Evolutionary conservation across 1,140 invertebrate genomes (phyloP).

Genomic region (Hylaeus volcanicus): DNA sequence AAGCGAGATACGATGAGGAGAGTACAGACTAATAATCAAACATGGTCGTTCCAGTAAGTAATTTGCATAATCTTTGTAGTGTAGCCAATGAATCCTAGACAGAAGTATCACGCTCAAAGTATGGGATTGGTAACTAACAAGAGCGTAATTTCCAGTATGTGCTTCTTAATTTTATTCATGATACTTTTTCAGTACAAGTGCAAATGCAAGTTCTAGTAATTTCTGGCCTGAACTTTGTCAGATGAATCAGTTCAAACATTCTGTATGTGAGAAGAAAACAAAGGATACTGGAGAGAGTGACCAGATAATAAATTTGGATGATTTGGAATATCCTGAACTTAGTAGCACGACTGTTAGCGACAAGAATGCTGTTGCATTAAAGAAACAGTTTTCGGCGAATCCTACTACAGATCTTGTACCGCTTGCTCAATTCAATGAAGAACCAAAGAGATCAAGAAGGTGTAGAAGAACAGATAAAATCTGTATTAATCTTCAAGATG

Average conservation of each 20-base stretch:
- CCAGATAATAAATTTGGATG: neutral
- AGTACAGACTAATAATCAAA: neutral
- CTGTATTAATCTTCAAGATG: conserved; percentile 45
- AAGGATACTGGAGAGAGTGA: neutral
- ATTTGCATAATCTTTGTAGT: neutral
- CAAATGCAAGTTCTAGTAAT: neutral
- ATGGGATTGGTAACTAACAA: neutral
- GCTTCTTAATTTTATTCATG: neutral
- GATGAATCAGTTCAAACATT: conserved; percentile 1
- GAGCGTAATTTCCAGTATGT: neutral
- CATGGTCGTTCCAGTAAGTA: conserved; percentile 36
- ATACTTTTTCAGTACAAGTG: conserved; percentile 3
- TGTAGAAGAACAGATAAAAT: conserved; percentile 41
- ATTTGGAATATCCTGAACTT: conserved; percentile 55
- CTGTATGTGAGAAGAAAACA: neutral
- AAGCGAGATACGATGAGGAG: conserved; percentile 6
- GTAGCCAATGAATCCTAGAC: neutral
- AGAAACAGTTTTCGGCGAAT: neutral
- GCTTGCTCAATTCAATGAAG: neutral
- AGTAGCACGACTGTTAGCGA: neutral
- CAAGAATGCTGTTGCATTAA: conserved; percentile 1
- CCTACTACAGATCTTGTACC: neutral
- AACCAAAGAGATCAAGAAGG: conserved; percentile 21
- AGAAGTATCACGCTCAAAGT: neutral
- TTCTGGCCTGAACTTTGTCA: conserved; percentile 39